Conservation (phyloP, 2,113 vertebrate species). For the Xyliphius kryptos region DNA sequence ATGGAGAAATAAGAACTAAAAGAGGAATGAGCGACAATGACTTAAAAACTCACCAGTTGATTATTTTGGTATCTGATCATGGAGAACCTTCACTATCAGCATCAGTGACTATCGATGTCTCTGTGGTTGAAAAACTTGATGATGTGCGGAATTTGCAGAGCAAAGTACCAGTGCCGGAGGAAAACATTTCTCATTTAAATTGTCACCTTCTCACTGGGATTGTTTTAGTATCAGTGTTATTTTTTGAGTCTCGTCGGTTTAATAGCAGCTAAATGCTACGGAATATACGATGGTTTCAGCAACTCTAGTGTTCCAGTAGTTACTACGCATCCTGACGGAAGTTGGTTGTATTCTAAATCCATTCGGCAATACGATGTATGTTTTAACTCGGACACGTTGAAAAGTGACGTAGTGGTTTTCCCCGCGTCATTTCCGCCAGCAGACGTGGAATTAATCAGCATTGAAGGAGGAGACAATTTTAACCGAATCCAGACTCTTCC, state of each 20-base stretch:
- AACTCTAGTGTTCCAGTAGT: conserved; percentile 35
- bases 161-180: no score
- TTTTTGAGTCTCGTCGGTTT: conserved; percentile 48
- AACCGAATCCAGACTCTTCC: conserved; percentile 44
- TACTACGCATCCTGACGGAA: conserved; percentile 44
- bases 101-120: no score
- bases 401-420: no score
- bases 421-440: conserved; percentile 22
- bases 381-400: conserved; percentile 52
- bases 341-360: no score
- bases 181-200: conserved; percentile 51
- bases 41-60: no score
- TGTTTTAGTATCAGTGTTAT: conserved; percentile 58
- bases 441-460: conserved; percentile 37
- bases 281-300: conserved; percentile 30
- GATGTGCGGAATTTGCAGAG: conserved; percentile 57
- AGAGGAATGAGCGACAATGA: no score
- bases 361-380: conserved; percentile 57
- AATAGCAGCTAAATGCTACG: conserved; percentile 36
- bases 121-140: background rate
- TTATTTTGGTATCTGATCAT: no score
- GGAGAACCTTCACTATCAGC: no score
- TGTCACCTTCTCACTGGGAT: conserved; percentile 62
- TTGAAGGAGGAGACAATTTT: conserved; percentile 36
- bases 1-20: conserved; percentile 46